Base-by-base conservation (phyloP, 2,888 invertebrate species). In the Drosophila antonietae region DNA sequence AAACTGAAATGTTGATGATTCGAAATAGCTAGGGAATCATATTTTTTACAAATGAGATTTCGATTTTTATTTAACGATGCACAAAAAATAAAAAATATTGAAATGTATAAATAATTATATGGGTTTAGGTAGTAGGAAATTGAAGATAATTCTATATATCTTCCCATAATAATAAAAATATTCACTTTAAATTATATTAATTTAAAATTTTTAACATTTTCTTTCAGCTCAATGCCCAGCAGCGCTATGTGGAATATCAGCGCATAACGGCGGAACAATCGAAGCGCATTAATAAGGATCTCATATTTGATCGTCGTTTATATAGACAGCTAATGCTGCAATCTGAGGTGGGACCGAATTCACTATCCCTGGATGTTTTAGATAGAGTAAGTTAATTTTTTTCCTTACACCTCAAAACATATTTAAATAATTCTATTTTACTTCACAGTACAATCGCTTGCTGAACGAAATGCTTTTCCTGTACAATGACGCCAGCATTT, bases 381-480 rank as follows among this genome's bases (percentile, higher is more conserved):
- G 97, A 97, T 82, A 94, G 97, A 90, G 97, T 97, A 93, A 94
- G 94, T 12, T 28, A 1, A 28, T 6, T 28, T 28, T 6, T 4
- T 6, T 28, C 1, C 1, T 6, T 28, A 28, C 28, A 6, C 28
- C 6, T 6, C 28, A 28, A 28, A 28, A 28, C 49, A 20, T 49
- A 3, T 44, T 28, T 46, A 23, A 3, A 14, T 18, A n/a, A n/a
- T 3, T 12, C 5, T 9, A 1, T 8, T 15, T 46, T 0, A 10
- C 94, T 93, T 3, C 41, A 18, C 41, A 39, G 97, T 97, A 97
- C 92, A 97, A 97, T 93, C 95, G 97, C 53, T 93, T 97, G 44
- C 96, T 97, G 81, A 97, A 97, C 90, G 97, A 97, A 90, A 97
- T 98, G 97, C 93, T 97, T 18, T 95, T 96, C 0, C 95, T 97